These are phyloP conservation scores for Lasioglossum calceatum DNA, from an alignment of 2,888 invertebrate species.

Conservation along the genomic window DNA sequence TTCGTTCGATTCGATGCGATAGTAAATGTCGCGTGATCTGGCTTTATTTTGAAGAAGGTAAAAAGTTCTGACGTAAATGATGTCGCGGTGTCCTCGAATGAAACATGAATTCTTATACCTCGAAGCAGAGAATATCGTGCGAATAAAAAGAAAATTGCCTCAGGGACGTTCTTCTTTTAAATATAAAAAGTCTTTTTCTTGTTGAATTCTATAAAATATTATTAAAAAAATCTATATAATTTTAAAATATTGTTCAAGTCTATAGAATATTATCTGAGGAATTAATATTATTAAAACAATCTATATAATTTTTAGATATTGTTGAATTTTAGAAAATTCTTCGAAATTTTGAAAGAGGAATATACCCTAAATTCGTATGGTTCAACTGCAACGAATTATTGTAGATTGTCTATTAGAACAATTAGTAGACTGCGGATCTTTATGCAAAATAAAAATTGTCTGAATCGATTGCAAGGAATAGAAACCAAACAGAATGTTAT, in stretches of 20 bases:
- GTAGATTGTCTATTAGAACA: not conserved
- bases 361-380: not conserved
- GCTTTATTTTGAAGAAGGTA: not conserved
- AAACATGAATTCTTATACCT: slow-evolving; percentile 5
- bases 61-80: not conserved
- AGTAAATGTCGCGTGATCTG: slow-evolving; percentile 4
- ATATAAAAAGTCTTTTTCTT: not conserved
- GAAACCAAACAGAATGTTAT: too few species aligned
- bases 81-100: not conserved
- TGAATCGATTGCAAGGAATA: too few species aligned
- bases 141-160: slow-evolving; percentile 1
- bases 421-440: too few species aligned
- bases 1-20: not conserved
- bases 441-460: too few species aligned
- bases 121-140: not conserved
- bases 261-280: too few species aligned
- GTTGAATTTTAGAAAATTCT: not conserved
- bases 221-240: too few species aligned
- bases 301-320: too few species aligned
- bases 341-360: not conserved
- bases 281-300: too few species aligned
- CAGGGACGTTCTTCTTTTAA: not conserved
- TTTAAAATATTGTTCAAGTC: too few species aligned
- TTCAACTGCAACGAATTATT: not conserved
- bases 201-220: too few species aligned